Base-by-base conservation (phyloP, 1,140 invertebrate genomes). In the Aphaenogaster rudis region DNA sequence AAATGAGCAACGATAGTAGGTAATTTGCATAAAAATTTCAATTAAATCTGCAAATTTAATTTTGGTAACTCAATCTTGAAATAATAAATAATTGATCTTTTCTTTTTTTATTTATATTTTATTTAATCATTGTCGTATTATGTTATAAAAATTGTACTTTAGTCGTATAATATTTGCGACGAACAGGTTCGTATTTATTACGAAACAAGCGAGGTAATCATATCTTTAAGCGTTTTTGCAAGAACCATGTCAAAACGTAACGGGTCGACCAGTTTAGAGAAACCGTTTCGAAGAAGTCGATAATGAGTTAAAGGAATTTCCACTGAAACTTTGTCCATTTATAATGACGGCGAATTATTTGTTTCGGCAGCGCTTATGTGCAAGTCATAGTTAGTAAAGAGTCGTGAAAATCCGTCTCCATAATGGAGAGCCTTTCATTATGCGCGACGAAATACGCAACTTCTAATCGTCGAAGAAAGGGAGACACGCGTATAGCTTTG, bases 311-410 rank as follows among this genome's bases (percentile, higher is more conserved):
- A 90, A 89, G 84, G 77, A 89, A 88, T 89, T 89, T 93, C 89
- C 63, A 88, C 86, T 77, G 86, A 33, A 95, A 94, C 92, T 94
- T 93, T 64, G 69, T 89, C 93, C 94, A 94, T 95, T 95, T 94
- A 91, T 92, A 94, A 94, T 91, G 92, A 88, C 79, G 90, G 88
- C 74, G 90, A 94, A 93, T 95, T 94, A 92, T 94, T 91, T 88
- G 89, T 89, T 85, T 90, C 67, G 89, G 89, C 82, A 89, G 86
- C 76, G 87, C 90, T 88, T 54, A 8, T 71, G 88, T 93, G 94
- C 94, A 93, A 94, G 93, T 94, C 94, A 94, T 90, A 93, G 92
- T 93, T 92, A 87, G 88, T 81, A 93, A 93, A 93, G 91, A 91
- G 90, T 8, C 80, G 71, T 57, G 85, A 69, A 78, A 90, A 92